Percentiles rank a stretch among this genome's conserved stretches.
These are phyloP conservation scores for Drosophila helvetica DNA, from an alignment of 2,888 invertebrate genomes.

Conservation along the genomic window DNA sequence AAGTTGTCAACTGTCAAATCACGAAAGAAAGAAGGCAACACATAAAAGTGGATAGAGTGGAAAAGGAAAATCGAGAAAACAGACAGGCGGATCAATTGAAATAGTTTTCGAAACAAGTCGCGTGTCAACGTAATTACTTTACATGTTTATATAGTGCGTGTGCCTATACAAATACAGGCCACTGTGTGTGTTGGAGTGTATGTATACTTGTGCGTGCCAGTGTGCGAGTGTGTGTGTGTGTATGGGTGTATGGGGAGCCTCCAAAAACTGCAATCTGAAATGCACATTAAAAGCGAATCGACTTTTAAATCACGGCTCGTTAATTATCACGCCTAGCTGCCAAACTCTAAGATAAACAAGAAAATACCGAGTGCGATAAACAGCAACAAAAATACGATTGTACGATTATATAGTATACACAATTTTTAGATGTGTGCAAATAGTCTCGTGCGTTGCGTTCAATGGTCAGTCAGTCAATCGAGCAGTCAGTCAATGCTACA, in stretches of 20 bases:
- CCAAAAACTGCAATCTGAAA: conserved; percentile 63
- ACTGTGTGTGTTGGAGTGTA: conserved; percentile 28
- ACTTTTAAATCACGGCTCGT: conserved; percentile 67
- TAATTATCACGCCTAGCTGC: conserved; percentile 75
- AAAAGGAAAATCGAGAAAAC: conserved; percentile 38
- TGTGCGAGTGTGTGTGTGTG: not conserved
- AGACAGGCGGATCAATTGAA: conserved; percentile 40
- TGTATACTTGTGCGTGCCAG: not conserved
- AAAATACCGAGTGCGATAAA: conserved; percentile 16
- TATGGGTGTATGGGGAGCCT: conserved; percentile 54
- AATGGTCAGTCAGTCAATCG: conserved; percentile 35
- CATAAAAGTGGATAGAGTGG: conserved; percentile 18
- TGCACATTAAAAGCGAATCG: conserved; percentile 65
- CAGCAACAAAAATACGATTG: conserved; percentile 5
- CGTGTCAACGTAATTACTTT: conserved; percentile 67
- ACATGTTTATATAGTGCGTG: conserved; percentile 48
- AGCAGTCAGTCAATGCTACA: conserved; percentile 20
- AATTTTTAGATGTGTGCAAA: conserved; percentile 20
- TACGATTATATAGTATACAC: not conserved
- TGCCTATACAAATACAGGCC: conserved; percentile 17
- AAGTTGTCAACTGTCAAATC: conserved; percentile 69
- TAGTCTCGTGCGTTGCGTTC: conserved; percentile 41
- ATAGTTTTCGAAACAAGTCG: conserved; percentile 73
- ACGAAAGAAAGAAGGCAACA: conserved; percentile 39
- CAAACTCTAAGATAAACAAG: conserved; percentile 42